A percentile compares a stretch with the other conserved stretches of the same genome.
Conservation (phyloP, 2,113 vertebrate genomes). For the Chionis minor region DNA sequence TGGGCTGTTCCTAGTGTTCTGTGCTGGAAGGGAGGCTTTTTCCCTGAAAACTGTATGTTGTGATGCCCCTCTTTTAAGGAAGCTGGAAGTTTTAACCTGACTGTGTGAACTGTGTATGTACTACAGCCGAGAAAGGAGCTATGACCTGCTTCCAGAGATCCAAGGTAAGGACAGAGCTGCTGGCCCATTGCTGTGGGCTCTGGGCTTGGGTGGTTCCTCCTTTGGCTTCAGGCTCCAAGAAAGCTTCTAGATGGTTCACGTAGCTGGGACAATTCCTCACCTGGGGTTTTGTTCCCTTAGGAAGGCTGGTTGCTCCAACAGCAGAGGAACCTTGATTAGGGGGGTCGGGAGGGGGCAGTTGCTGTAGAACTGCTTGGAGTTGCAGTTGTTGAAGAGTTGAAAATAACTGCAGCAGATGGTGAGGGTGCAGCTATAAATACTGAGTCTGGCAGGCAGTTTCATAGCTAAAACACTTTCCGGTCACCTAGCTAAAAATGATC, state of each 20-base stretch:
- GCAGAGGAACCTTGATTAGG: not conserved
- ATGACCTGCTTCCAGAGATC: accelerated
- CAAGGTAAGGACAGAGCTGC: not conserved
- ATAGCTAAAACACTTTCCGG: not conserved
- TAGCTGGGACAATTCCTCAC: not conserved
- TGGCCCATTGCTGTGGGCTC: accelerated
- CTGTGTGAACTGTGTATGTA: accelerated
- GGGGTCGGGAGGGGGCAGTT: not conserved
- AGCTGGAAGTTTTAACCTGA: not conserved
- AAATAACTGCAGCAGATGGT: not conserved
- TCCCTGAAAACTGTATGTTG: not conserved
- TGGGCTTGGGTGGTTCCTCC: not conserved
- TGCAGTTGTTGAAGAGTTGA: not conserved
- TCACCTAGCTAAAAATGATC: not conserved
- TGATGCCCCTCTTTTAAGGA: accelerated
- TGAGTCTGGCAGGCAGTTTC: not conserved
- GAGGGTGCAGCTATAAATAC: not conserved
- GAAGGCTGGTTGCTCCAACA: not conserved
- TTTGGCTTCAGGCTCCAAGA: not conserved
- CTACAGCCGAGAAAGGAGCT: not conserved
- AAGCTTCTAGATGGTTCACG: not conserved
- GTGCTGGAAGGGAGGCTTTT: too few species aligned
- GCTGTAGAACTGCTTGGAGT: not conserved
- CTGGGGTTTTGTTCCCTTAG: not conserved
- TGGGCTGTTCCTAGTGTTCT: accelerated